phyloP scores from a whole-genome alignment of 2,888 invertebrate genomes.

The Xylota segnis region DNA sequence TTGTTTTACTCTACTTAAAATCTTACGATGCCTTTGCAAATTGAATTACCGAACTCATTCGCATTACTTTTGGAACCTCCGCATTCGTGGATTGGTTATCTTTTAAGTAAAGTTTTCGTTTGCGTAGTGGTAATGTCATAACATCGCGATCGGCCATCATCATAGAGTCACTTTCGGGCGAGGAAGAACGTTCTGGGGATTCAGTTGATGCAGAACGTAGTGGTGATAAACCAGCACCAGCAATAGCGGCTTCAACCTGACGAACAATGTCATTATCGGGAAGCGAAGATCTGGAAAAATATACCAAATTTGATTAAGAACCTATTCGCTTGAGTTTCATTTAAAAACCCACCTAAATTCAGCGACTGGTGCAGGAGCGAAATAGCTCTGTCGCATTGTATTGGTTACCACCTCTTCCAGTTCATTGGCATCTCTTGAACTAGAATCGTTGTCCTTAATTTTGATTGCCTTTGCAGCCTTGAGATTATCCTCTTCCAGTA shows the following conservation, averaged over 20 bases:
- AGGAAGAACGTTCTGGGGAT: constrained; percentile 85
- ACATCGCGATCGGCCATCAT: constrained; percentile 86
- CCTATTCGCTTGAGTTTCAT: background rate
- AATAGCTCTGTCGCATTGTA: constrained; percentile 80
- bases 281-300: constrained; percentile 80
- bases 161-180: constrained; percentile 86
- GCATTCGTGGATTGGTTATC: constrained; percentile 85
- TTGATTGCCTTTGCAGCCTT: constrained; percentile 24
- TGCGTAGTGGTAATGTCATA: constrained; percentile 90
- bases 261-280: constrained; percentile 85
- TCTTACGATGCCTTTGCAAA: constrained; percentile 90
- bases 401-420: constrained; percentile 76
- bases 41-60: constrained; percentile 92
- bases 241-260: constrained; percentile 88
- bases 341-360: constrained; percentile 83
- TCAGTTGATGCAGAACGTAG: constrained; percentile 86
- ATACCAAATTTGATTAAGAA: background rate
- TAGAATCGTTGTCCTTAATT: background rate
- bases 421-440: constrained; percentile 78
- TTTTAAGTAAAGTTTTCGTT: constrained; percentile 91
- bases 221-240: constrained; percentile 86
- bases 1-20: constrained; percentile 9
- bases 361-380: constrained; percentile 82
- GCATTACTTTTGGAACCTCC: constrained; percentile 82
- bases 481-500: constrained; percentile 59